Percentiles rank a stretch among this genome's conserved stretches.
These are phyloP conservation scores for Ecdyonurus torrentis DNA, from an alignment of 2,888 invertebrate genomes.

Conservation along the genomic window DNA sequence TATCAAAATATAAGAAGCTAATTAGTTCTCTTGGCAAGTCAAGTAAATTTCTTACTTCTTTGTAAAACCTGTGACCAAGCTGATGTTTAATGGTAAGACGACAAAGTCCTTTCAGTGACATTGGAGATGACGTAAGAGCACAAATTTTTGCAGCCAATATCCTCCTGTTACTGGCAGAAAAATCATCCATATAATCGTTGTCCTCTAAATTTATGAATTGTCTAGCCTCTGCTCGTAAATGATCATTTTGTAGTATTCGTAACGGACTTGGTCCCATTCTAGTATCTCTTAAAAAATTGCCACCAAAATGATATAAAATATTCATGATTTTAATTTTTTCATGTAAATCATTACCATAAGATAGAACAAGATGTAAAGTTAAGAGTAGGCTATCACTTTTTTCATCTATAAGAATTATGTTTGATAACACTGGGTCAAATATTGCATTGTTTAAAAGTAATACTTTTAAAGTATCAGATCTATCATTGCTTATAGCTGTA, in stretches of 20 bases:
- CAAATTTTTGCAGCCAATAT: background rate
- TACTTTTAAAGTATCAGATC: background rate
- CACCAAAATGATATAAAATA: background rate
- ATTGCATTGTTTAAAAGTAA: background rate
- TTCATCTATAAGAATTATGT: background rate
- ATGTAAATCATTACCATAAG: background rate
- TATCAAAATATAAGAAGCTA: too few relatives aligned
- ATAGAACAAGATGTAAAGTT: background rate
- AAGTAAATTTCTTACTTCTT: too few relatives aligned
- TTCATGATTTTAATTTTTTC: background rate
- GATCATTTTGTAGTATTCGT: background rate
- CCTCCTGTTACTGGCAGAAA: background rate
- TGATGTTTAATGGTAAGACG: background rate
- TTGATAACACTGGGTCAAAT: background rate
- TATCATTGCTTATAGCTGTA: background rate
- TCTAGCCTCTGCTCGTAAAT: background rate
- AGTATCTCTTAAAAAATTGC: background rate
- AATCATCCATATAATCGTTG: background rate
- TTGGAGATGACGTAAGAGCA: background rate
- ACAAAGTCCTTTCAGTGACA: background rate
- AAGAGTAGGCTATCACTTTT: background rate
- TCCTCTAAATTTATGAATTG: background rate
- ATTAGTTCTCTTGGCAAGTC: background rate
- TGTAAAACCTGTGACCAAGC: background rate
- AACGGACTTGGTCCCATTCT: background rate